Conservation (phyloP, 2,797 vertebrate genomes). For the Vultur gryphus region DNA sequence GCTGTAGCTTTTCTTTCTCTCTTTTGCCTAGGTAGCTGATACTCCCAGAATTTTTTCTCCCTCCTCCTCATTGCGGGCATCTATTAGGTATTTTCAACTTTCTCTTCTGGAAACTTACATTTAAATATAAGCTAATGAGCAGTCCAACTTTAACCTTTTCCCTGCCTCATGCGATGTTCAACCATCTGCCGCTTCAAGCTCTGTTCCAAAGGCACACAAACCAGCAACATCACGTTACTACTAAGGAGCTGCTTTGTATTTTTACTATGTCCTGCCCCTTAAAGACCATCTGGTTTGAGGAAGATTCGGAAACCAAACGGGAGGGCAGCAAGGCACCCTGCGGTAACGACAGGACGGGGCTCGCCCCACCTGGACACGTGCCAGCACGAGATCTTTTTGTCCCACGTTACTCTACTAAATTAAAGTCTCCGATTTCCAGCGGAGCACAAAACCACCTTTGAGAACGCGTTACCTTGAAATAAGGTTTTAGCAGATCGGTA, state of each 20-base stretch:
- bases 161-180: background rate
- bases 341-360: rapidly evolving
- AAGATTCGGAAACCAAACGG: rapidly evolving
- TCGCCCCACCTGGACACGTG: background rate
- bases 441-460: background rate
- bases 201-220: background rate
- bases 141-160: background rate
- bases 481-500: background rate
- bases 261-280: background rate
- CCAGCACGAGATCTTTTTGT: rapidly evolving
- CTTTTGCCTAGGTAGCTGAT: background rate
- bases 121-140: background rate
- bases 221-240: background rate
- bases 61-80: background rate
- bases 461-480: background rate
- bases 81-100: background rate
- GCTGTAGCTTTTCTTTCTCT: background rate
- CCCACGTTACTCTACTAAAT: background rate
- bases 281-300: background rate
- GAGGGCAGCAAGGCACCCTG: background rate
- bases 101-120: background rate
- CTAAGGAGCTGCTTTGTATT: background rate
- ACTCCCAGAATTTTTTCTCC: background rate
- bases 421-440: background rate
- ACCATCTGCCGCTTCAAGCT: background rate